Evolutionary conservation across 2,797 vertebrate genomes (phyloP).

Genomic region (Aplochiton taeniatus): DNA sequence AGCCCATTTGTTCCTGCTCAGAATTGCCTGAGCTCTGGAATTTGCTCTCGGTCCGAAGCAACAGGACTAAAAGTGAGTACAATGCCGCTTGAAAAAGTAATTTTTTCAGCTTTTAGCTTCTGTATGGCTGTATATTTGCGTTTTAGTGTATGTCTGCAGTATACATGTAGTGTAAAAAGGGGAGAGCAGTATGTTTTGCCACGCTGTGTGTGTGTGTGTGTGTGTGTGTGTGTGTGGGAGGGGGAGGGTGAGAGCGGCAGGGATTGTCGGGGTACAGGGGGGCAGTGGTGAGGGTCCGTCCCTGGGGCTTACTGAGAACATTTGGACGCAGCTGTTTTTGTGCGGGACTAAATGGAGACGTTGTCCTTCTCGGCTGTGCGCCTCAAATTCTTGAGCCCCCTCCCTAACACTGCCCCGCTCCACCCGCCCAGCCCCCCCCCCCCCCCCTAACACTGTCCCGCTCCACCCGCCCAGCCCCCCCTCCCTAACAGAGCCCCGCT

Average conservation of each 20-base stretch:
- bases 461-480: neutral
- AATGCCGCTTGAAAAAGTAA: conserved; percentile 6
- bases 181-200: neutral
- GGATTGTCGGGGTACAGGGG: conserved; percentile 28
- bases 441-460: neutral
- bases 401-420: neutral
- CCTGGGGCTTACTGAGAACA: conserved; percentile 55
- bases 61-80: conserved; percentile 20
- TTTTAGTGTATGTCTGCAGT: conserved; percentile 4
- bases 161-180: neutral
- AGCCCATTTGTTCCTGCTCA: conserved; percentile 57
- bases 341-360: conserved; percentile 67
- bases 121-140: conserved; percentile 12
- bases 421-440: neutral
- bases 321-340: conserved; percentile 68
- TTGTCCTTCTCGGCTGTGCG: conserved; percentile 51
- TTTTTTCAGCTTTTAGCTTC: neutral
- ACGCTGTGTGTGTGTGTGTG: conserved; percentile 6
- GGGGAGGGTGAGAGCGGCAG: conserved; percentile 1
- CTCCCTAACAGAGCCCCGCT: conserved; percentile 1
- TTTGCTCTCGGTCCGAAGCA: conserved; percentile 35
- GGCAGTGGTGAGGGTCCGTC: conserved; percentile 30
- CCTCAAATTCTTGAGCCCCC: conserved; percentile 27
- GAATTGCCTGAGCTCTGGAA: conserved; percentile 48
- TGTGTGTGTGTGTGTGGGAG: conserved; percentile 17